phyloP scores from a whole-genome alignment of 2,888 invertebrate species.

The Achlya flavicornis region DNA sequence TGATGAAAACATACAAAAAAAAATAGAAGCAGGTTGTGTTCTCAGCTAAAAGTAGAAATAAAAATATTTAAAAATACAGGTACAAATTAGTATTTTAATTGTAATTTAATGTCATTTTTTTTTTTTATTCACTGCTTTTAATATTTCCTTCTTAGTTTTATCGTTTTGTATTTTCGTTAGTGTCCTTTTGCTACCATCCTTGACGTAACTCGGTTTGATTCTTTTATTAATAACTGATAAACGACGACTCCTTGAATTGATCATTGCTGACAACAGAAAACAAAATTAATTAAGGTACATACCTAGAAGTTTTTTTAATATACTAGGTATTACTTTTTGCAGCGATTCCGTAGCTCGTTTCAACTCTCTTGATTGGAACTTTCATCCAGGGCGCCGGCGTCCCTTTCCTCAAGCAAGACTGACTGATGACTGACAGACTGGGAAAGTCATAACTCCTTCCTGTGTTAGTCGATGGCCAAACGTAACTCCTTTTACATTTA shows the following conservation, averaged over 20 bases:
- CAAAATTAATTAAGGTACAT: background rate
- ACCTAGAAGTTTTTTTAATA: background rate
- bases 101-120: background rate
- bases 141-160: background rate
- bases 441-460: no score
- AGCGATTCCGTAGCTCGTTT: no score
- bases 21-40: no score
- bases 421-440: no score
- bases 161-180: background rate
- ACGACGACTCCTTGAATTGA: background rate
- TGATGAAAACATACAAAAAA: no score
- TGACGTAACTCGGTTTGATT: constrained; percentile 2
- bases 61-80: background rate
- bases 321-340: no score
- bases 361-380: no score
- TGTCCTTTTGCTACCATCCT: background rate
- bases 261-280: background rate
- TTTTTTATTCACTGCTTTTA: constrained; percentile 1
- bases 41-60: background rate
- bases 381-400: no score
- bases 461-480: no score
- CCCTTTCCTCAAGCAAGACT: no score
- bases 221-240: background rate
- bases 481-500: no score
- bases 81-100: background rate